Evolutionary conservation across 1,140 invertebrate species (phyloP), one percentile per base, ranked within the genome.

Genomic region (Mycetomoellerius zeteki): DNA sequence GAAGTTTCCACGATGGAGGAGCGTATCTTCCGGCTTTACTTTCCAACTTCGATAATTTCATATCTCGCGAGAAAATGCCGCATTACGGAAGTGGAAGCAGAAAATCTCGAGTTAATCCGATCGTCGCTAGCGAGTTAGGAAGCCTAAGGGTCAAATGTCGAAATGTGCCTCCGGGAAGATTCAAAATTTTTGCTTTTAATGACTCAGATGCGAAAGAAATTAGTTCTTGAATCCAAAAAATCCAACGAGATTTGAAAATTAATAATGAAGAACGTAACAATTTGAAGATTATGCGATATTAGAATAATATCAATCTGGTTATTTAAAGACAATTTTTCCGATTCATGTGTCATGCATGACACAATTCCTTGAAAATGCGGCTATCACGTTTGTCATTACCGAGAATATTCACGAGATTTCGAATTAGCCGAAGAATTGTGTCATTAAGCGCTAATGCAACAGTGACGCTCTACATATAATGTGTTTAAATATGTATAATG

Each of bases 1-100:
- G 80, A 84, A 84, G 69, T 84, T 84, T 75, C 5, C 69, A 56
- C 80, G 80, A 84, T 62, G 69, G 58, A 75, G 80, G 80, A 75
- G 80, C 80, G 80, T 73, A 84, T 84, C 80, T 84, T 75, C 80
- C 69, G 80, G 80, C 80, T 84, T 84, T 84, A 84, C 69, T 75
- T 75, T 84, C 80, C 69, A 84, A 84, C 80, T 84, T 75, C 54
- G 80, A 84, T 84, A 84, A 84, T 84, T 84, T 84, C 69, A 84
- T 84, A 84, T 84, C 80, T 84, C 69, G 80, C 54, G 80, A 84
- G 69, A 84, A 84, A 84, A 84, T 52, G 80, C 37, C 69, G 43
- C 69, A 72, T 84, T 84, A 84, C 37, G 69, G 54, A 75, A 73
- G 80, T 73, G 56, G 69, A 50, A 62, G 80, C 69, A 75, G 80